A percentile compares a stretch with the other conserved stretches of the same genome.
phyloP scores from a whole-genome alignment of 2,888 invertebrate species.

The Apantesis nais region DNA sequence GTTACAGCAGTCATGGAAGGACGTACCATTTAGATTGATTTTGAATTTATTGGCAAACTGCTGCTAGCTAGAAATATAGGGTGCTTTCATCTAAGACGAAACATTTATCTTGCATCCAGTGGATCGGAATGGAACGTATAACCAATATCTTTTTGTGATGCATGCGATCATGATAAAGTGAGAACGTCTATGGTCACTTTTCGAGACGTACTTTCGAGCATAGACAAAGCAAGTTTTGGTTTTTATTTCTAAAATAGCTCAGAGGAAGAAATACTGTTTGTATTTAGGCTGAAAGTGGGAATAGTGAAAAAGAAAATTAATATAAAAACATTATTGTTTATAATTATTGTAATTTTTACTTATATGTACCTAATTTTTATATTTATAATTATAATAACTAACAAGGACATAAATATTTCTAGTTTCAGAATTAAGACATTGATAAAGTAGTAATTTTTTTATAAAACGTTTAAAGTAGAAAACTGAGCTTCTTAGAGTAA shows the following conservation, averaged over 20 bases:
- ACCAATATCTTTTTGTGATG: constrained; percentile 40
- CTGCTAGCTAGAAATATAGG: constrained; percentile 55
- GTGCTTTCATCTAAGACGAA: constrained; percentile 69
- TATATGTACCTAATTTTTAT: no score
- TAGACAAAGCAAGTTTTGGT: not conserved
- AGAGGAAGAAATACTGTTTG: not conserved
- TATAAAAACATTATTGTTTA: not conserved
- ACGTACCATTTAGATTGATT: constrained; percentile 70
- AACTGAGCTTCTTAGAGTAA: not conserved
- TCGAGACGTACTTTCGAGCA: not conserved
- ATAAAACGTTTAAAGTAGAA: not conserved
- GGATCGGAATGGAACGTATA: constrained; percentile 41
- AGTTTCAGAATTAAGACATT: not conserved
- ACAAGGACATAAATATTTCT: no score
- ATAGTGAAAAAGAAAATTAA: not conserved
- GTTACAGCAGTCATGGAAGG: constrained; percentile 42
- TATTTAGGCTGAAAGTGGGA: no score
- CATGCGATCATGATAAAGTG: constrained; percentile 28
- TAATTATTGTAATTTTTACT: no score
- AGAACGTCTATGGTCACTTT: constrained; percentile 22
- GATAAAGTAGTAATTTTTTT: not conserved
- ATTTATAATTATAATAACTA: no score
- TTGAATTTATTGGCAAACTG: constrained; percentile 76
- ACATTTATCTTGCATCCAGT: constrained; percentile 69
- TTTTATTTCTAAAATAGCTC: not conserved